phyloP scores from a whole-genome alignment of 2,888 invertebrate genomes.

The Psococerastis gibbosa region DNA sequence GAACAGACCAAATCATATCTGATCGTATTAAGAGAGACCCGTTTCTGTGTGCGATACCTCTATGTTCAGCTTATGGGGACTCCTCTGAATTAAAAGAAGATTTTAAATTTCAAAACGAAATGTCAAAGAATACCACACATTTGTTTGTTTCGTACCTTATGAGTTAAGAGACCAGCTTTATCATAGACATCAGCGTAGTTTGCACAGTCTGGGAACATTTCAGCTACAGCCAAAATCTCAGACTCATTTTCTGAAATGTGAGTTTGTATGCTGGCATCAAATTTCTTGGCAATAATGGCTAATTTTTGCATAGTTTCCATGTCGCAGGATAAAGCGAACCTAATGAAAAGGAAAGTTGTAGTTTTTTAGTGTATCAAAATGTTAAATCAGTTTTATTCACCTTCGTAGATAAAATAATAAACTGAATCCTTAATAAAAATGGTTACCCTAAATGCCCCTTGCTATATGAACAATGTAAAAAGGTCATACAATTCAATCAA shows the following conservation, averaged over 20 bases:
- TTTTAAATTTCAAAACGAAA: background rate
- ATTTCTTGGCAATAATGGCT: constrained; percentile 42
- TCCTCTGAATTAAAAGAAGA: background rate
- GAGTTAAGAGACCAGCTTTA: constrained; percentile 46
- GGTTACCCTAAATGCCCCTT: no score
- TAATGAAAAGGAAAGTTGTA: no score
- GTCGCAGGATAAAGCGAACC: constrained; percentile 64
- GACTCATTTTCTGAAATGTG: constrained; percentile 66
- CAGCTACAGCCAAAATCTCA: constrained; percentile 47
- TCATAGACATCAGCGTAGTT: constrained; percentile 63
- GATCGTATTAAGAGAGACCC: no score
- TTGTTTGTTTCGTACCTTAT: constrained; percentile 40
- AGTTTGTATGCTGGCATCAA: constrained; percentile 60
- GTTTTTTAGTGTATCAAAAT: no score
- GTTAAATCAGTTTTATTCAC: no score
- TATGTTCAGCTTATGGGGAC: no score
- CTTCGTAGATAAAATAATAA: no score
- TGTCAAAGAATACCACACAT: background rate
- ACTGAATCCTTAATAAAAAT: no score
- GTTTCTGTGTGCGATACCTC: no score
- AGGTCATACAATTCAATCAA: no score
- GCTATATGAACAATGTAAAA: no score
- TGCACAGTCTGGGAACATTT: constrained; percentile 33
- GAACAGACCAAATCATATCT: no score
- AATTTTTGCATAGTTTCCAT: constrained; percentile 46